Base-by-base conservation (phyloP, 37 sponge, comb jelly and placozoan genomes). In the Trichoplax adhaerens region DNA sequence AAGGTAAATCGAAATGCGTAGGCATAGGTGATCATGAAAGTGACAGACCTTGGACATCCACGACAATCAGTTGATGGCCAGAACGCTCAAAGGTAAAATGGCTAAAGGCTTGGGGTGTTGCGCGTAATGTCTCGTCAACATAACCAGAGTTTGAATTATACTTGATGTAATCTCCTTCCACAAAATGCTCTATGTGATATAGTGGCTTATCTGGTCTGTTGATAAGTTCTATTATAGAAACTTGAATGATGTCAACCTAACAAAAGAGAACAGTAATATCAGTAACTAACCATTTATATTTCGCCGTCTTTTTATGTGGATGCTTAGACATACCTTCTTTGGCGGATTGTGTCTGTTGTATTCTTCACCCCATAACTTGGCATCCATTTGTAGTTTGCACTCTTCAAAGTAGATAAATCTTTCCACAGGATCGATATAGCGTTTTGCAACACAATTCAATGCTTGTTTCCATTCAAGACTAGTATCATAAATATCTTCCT, bases 71-170 rank as follows among this genome's bases (percentile, higher is more conserved):
- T 49, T 77, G 76, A 65, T 91, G 87, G 46, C 74, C 76, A 1
- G 93, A 91, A 48, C 61, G 65, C 58, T 91, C 93, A 74, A 91
- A 91, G 7, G 93, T 91, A 73, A 91, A 91, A 77, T 91, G 93
- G 51, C 88, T 87, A 77, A 91, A 91, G 57, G 93, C 83, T 68
- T 87, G 70, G 10, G 93, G 93, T 66, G 93, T 91, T 65, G 81
- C 77, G 48, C 93, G 65, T 54, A 80, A 76, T 3, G 52, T 63
- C 52, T 74, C 65, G 2, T 74, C 64, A 12, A 91, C 88, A 77
- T 78, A 91, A 48, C 93, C 93, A 2, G 82, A 80, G 77, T 91
- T 91, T 3, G 93, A 91, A 71, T 91, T 91, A 70, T 91, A 91
- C 73, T 91, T 91, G 48, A 91, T 79, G 69, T 91, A 91, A 48